Base-by-base conservation (phyloP, 2,888 invertebrate genomes). In the Ochropleura leucogaster region DNA sequence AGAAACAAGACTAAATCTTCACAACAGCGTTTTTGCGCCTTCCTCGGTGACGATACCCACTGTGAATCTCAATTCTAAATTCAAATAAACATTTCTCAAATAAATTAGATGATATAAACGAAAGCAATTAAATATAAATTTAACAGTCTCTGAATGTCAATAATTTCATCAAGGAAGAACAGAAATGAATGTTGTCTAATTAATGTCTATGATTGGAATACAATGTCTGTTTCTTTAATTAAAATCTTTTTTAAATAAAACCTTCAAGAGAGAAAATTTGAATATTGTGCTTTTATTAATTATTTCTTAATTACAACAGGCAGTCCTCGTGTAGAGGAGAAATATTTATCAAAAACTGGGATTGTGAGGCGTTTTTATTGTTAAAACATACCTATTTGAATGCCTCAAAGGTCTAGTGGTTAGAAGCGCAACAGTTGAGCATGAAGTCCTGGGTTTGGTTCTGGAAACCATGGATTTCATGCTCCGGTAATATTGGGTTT, bases 221-320 rank as follows among this genome's bases (percentile, higher is more conserved):
- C 40, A 62, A 68, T 40, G 59, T 64, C 4, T 20, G 9, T 68
- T 73, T 46, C 47, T 65, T 55, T 57, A 49, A 75, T 81, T 60
- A 68, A 68, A 68, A 7, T 76, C 18, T 59, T 46, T 4, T 40
- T 4, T 40, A 64, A 59, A 80, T 44, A 68, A n/a, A 60, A 72
- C 79, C 14, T 51, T 49, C 62, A 30, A 63, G 71, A 16, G n/a
- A 62, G 30, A 40, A 66, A 80, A 42, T 66, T 12, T 6, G 6
- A 60, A 5, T 55, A 20, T 40, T 70, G 9, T 3, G 7, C 14
- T 47, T 62, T 16, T 20, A 3, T 42, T 30, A 47, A 66, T 51
- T 57, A 40, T 63, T 69, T 62, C n/a, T 44, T 76, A 42, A 66
- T 76, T 42, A 62, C 6, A 46, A 30, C 0, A 4, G 18, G 65